Conservation (phyloP, 2,113 vertebrate genomes). For the Cryptomyrus ogoouensis region DNA sequence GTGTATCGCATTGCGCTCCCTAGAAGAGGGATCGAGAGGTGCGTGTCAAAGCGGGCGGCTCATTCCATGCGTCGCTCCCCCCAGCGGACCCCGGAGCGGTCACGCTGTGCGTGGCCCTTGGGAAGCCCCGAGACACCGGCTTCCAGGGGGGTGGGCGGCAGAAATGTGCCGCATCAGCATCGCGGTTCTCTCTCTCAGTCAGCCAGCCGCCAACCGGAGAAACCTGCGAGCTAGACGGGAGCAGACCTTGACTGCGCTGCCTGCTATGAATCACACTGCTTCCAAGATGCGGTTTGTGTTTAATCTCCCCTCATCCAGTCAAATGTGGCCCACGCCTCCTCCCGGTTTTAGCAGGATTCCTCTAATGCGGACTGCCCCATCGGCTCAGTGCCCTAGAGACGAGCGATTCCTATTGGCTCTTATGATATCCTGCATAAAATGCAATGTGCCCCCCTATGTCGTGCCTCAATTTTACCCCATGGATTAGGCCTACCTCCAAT, state of each 20-base stretch:
- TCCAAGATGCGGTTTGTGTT: background rate
- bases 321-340: background rate
- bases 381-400: background rate
- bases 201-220: background rate
- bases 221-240: background rate
- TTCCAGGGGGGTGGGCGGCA: background rate
- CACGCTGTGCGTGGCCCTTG: background rate
- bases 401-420: background rate
- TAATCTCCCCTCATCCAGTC: background rate
- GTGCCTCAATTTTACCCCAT: background rate
- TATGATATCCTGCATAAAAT: background rate
- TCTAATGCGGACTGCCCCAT: background rate
- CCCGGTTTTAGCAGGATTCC: background rate
- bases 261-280: background rate
- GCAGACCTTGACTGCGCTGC: background rate
- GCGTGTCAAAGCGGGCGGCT: background rate
- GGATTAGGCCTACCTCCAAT: background rate
- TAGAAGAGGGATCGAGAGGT: background rate
- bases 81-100: background rate
- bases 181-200: background rate
- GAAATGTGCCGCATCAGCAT: background rate
- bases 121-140: background rate
- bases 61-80: background rate
- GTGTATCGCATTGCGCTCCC: background rate
- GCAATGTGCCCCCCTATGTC: background rate